A percentile compares a stretch with the other conserved stretches of the same genome.
These are phyloP conservation scores for Tokudaia muenninki DNA, from an alignment of 2,797 vertebrate species.

Conservation along the genomic window DNA sequence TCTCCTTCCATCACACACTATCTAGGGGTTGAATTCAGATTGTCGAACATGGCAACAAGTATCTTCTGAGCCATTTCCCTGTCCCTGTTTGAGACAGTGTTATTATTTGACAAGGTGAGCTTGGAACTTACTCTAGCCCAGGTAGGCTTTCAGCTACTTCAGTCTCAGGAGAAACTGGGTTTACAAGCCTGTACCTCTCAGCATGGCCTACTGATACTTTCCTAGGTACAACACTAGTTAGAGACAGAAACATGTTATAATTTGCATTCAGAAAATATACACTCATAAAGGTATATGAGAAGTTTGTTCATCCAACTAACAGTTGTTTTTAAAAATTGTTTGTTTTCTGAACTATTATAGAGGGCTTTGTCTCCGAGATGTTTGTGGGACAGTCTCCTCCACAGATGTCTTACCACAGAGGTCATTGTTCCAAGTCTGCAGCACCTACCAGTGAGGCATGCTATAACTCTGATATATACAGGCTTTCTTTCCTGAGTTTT, in stretches of 20 bases:
- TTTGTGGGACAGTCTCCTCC: neutral
- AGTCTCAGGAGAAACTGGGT: no score
- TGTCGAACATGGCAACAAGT: neutral
- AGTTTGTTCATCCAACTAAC: neutral
- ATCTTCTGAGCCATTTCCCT: neutral
- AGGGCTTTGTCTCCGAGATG: neutral
- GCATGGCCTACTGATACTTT: neutral
- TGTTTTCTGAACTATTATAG: neutral
- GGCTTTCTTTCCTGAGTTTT: neutral
- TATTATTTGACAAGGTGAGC: neutral
- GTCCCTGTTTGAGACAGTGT: neutral
- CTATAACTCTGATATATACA: neutral
- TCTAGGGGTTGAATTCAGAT: neutral
- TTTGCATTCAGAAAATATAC: constrained; percentile 17
- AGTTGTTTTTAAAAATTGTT: neutral
- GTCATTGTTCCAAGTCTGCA: neutral
- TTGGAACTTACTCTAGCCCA: neutral
- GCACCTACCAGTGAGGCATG: neutral
- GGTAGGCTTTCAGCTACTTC: no score
- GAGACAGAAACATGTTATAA: neutral
- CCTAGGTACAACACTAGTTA: neutral
- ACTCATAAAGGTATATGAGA: neutral
- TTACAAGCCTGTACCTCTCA: no score
- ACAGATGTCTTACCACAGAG: neutral
- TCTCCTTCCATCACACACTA: neutral